phyloP scores from a whole-genome alignment of 2,888 invertebrate genomes.

The Melanostoma mellinum region DNA sequence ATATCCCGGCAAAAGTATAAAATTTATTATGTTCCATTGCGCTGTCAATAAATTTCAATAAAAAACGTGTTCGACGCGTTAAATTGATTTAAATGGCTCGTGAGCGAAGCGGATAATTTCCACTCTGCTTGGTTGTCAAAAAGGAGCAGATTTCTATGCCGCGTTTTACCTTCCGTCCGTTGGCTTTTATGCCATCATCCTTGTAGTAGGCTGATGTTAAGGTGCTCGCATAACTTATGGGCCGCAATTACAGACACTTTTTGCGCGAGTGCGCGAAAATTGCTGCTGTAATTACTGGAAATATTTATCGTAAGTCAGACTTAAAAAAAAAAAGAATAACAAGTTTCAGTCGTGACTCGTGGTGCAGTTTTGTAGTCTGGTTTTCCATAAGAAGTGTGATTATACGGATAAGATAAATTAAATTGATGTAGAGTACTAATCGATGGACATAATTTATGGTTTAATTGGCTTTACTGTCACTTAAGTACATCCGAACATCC shows the following conservation, averaged over 20 bases:
- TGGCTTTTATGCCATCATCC: neutral
- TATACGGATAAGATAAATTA: constrained; percentile 49
- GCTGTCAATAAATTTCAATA: constrained; percentile 72
- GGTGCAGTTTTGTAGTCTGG: constrained; percentile 27
- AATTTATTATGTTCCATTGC: constrained; percentile 62
- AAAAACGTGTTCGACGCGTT: constrained; percentile 79
- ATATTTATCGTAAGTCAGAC: constrained; percentile 17
- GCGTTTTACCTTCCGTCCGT: constrained; percentile 21
- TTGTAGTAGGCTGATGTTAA: constrained; percentile 1
- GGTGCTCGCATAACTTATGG: constrained; percentile 57
- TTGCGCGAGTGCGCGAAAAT: constrained; percentile 30
- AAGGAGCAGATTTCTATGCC: constrained; percentile 79
- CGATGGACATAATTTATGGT: constrained; percentile 30
- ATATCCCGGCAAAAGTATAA: constrained; percentile 40
- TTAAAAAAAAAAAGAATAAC: constrained; percentile 7
- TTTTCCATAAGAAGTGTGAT: constrained; percentile 50
- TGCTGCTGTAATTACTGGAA: constrained; percentile 54
- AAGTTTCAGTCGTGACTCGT: constrained; percentile 44
- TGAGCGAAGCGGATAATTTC: constrained; percentile 82
- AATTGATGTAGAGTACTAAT: constrained; percentile 12
- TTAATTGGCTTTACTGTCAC: constrained; percentile 7
- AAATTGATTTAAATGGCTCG: constrained; percentile 82
- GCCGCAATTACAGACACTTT: constrained; percentile 62
- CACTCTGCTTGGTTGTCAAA: constrained; percentile 80
- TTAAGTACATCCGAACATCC: constrained; percentile 2